Evolutionary conservation across 2,888 invertebrate species (phyloP), one percentile per base, ranked within the genome.

Genomic region (Drosophila anomelani): DNA sequence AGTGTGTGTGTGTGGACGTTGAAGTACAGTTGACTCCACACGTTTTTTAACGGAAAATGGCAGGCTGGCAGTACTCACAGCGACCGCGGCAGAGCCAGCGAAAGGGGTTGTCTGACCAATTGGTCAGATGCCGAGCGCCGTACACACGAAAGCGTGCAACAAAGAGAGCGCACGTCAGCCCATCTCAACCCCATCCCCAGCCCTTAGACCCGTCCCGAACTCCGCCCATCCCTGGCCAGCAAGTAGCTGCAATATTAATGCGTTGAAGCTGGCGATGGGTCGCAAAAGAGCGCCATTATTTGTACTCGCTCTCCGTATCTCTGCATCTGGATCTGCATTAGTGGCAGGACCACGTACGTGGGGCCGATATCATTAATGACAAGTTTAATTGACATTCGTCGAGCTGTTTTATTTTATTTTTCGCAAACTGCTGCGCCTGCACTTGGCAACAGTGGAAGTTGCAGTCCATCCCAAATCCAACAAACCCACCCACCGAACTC

Each of bases 21-120:
- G 85, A 90, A 90, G 89, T 89, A 89, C 89, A 90, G 89, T 90
- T 88, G 90, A 87, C 85, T 84, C 89, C 80, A 80, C 81, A 88
- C 77, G 83, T 81, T 89, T 89, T 89, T 84, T 55, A 86, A 79
- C 79, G 63, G 81, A 78, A 84, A 79, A 78, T 75, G 74, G 77
- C 85, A 84, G 80, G 59, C 69, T 46, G 68, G 67, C 75, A 74
- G 58, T 39, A 54, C 17, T 34, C 44, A 32, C 54, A 55, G 46
- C 47, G 67, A 47, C 55, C 20, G 39, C 68, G 56, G 56, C 67
- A 29, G 61, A 34, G 63, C 9, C 53, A 29, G 29, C 39, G 38
- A 53, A 57, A 67, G 69, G 49, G 56, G 68, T 69, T 49, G 49
- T 38, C 72, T 43, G 57, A 38, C 63, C 64, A 73, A 63, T 63